phyloP scores from a whole-genome alignment of 2,888 invertebrate genomes.

The Zygogramma bicolorata region DNA sequence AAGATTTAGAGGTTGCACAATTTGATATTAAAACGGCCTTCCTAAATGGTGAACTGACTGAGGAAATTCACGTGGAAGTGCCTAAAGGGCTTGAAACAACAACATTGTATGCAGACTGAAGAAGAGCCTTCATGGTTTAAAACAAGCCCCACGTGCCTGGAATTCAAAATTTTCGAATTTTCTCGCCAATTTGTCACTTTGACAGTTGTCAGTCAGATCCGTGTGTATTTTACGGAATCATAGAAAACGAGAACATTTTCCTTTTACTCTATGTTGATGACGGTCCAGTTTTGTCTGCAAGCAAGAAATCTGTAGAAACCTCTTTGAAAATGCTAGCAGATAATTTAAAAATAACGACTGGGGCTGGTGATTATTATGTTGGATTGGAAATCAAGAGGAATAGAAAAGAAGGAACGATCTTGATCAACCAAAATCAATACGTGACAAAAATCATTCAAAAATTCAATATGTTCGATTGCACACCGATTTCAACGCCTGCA shows the following conservation, averaged over 20 bases:
- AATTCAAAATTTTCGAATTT: neutral
- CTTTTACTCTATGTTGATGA: neutral
- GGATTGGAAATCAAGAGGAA: neutral
- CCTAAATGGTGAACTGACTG: neutral
- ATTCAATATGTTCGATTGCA: neutral
- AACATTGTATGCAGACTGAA: neutral
- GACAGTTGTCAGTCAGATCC: neutral
- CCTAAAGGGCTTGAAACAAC: neutral
- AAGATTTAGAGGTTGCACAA: neutral
- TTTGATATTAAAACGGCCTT: conserved; percentile 4
- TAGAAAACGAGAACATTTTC: neutral
- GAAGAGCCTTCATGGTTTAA: neutral
- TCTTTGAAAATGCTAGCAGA: too few species aligned
- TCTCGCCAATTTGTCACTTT: neutral
- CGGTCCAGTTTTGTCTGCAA: neutral
- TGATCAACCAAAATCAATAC: neutral
- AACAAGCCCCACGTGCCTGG: neutral
- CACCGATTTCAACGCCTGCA: neutral
- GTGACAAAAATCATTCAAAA: neutral
- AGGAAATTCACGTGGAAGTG: neutral
- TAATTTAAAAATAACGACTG: neutral
- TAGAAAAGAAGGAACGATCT: neutral
- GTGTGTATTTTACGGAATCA: neutral
- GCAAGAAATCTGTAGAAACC: neutral
- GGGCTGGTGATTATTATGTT: neutral